Conservation (phyloP, 2,113 vertebrate genomes). For the Nymphicus hollandicus region DNA sequence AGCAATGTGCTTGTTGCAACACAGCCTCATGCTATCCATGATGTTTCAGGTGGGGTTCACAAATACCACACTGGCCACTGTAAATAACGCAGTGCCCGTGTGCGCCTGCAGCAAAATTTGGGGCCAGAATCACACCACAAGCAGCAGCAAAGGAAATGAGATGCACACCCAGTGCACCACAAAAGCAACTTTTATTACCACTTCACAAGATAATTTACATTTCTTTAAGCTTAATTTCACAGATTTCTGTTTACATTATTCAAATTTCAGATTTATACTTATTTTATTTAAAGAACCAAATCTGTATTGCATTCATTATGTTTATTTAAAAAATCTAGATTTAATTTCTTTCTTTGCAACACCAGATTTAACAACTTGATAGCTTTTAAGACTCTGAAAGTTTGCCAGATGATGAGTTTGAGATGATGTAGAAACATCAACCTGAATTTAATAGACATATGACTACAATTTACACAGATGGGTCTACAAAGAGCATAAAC, state of each 20-base stretch:
- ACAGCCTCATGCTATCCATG: rapidly evolving
- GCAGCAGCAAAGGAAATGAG: neutral
- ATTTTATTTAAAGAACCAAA: neutral
- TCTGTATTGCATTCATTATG: rapidly evolving
- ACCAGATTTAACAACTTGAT: neutral
- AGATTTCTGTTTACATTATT: neutral
- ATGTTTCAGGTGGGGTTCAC: rapidly evolving
- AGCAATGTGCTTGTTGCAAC: neutral
- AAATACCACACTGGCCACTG: rapidly evolving
- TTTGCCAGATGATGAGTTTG: neutral
- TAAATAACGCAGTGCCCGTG: rapidly evolving
- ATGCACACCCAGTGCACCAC: neutral
- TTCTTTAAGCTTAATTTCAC: neutral
- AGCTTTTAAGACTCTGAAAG: neutral
- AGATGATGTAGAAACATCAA: neutral
- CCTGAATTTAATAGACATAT: neutral
- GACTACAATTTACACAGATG: rapidly evolving
- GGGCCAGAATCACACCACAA: neutral
- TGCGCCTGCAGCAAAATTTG: rapidly evolving
- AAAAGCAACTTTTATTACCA: rapidly evolving
- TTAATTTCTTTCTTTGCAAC: too few species aligned
- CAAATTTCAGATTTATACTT: neutral
- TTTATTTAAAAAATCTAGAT: neutral
- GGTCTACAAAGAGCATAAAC: rapidly evolving
- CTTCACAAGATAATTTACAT: neutral